Evolutionary conservation across 2,888 invertebrate species (phyloP).

Genomic region (Herminia tarsipennalis): DNA sequence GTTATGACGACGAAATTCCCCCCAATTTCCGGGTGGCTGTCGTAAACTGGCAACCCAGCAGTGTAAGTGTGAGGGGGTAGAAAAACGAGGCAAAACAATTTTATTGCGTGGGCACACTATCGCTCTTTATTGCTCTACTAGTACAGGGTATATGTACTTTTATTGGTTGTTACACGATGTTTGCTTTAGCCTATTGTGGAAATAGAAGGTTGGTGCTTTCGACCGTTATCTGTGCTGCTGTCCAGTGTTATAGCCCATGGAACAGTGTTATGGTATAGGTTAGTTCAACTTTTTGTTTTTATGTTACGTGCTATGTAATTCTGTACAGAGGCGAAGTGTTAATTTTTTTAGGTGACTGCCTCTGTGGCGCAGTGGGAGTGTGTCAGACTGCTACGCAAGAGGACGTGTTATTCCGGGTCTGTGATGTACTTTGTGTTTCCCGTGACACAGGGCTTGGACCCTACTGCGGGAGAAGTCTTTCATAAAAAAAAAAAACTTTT

Average conservation of each 20-base stretch:
- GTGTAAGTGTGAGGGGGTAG: constrained; percentile 10
- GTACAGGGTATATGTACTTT: constrained; percentile 23
- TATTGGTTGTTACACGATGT: constrained; percentile 30
- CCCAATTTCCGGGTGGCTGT: constrained; percentile 47
- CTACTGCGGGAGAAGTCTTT: too few relatives aligned
- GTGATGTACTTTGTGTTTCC: too few relatives aligned
- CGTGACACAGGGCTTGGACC: too few relatives aligned
- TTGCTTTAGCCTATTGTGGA: constrained; percentile 17
- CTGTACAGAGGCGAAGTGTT: too few relatives aligned
- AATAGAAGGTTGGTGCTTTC: constrained; percentile 9
- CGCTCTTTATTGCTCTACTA: constrained; percentile 31
- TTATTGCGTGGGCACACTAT: constrained; percentile 45
- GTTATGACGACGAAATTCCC: constrained; percentile 41
- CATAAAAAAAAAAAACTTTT: too few relatives aligned
- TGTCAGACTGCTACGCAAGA: too few relatives aligned
- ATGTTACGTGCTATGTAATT: too few relatives aligned
- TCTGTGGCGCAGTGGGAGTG: too few relatives aligned
- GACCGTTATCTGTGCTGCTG: background rate
- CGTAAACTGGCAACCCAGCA: constrained; percentile 45
- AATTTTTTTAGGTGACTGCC: too few relatives aligned
- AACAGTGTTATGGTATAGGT: background rate
- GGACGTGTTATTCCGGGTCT: too few relatives aligned
- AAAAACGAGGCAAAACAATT: constrained; percentile 40
- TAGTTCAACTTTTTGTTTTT: background rate
- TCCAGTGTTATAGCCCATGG: background rate